A percentile compares a stretch with the other conserved stretches of the same genome.
These are phyloP conservation scores for Scyliorhinus canicula DNA, from an alignment of 2,797 vertebrate genomes.

Conservation along the genomic window DNA sequence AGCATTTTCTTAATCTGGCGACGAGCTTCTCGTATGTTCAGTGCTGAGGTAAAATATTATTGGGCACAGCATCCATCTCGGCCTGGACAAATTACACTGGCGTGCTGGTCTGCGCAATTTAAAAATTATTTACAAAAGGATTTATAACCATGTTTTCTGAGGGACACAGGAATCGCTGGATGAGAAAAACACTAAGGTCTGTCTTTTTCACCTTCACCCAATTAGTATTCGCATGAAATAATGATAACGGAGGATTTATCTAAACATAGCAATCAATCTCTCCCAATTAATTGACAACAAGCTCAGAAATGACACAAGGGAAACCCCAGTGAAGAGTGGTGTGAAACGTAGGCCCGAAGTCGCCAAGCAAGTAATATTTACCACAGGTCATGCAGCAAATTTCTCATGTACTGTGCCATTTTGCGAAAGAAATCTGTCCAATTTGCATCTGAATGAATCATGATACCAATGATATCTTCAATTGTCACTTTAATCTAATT, in stretches of 20 bases:
- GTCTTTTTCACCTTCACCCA: not conserved
- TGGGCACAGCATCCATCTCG: not conserved
- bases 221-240: not conserved
- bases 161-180: not conserved
- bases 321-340: not conserved
- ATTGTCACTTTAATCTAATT: slow-evolving; percentile 18
- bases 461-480: not conserved
- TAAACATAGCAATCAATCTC: not conserved
- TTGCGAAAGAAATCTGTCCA: not conserved
- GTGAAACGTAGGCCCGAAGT: not conserved
- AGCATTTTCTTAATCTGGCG: not conserved
- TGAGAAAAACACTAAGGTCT: not conserved
- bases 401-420: not conserved
- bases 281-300: not conserved
- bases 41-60: not conserved
- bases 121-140: not conserved
- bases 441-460: not conserved
- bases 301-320: not conserved
- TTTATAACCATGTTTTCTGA: not conserved
- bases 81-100: not conserved
- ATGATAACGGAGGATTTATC: not conserved
- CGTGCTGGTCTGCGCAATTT: not conserved
- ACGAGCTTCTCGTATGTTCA: not conserved
- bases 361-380: not conserved
- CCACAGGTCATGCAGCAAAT: not conserved